Evolutionary conservation across 1,140 invertebrate genomes (phyloP), one percentile per base, ranked within the genome.

Genomic region (Aplysia californica): DNA sequence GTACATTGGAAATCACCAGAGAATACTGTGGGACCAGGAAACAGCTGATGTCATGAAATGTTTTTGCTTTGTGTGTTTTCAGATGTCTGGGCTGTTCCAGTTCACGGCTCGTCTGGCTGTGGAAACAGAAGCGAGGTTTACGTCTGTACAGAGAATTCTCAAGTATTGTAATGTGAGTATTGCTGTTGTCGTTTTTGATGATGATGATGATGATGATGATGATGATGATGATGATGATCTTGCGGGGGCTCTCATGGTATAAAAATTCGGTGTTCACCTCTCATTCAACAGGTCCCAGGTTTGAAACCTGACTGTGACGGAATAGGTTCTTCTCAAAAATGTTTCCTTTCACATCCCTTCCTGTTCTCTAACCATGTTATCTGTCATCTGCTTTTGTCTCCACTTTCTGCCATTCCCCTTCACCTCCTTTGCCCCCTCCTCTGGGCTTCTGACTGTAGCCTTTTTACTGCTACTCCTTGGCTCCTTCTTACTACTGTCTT

Each of bases 121-220:
- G n/a, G 93, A 95, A 82, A 90, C 91, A 2, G 93, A 95, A 86
- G 88, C 92, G 3, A 91, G 92, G 67, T 94, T 95, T 84, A 92
- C 93, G 15, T 93, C 93, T 38, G 92, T 93, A 1, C 92, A 93
- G 79, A 84, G 93, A 80, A 89, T 93, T 33, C 79, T 89, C 4
- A 64, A 73, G 33, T 66, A 66, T 66, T 66, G 64, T 23, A 10
- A 66, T 10, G 64, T 66, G 36, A 36, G 64, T 29, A n/a, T 26
- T 61, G n/a, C n/a, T n/a, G n/a, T n/a, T 50, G n/a, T 50, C n/a
- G n/a, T 15, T 15, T 50, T 50, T 10, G 10, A 15, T 50, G 44
- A 15, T 50, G 10, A 10, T 50, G 44, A 50, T 15, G 10, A 50
- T 15, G 10, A 15, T n/a, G n/a, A 50, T n/a, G 10, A 15, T n/a